phyloP scores from a whole-genome alignment of 2,113 vertebrate species.

The Eonycteris spelaea region DNA sequence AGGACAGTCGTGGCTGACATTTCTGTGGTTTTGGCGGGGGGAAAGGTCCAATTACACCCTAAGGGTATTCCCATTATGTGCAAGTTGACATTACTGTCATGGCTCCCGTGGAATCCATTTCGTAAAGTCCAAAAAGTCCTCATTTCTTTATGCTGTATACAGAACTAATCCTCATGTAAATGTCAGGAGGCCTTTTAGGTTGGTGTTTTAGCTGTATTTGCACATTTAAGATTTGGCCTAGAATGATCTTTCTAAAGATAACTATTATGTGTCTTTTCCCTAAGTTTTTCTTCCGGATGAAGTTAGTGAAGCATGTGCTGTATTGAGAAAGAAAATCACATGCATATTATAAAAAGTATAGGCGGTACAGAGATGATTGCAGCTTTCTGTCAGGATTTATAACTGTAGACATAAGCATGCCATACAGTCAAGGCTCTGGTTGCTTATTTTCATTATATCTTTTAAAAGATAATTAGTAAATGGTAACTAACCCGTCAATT shows the following conservation, averaged over 20 bases:
- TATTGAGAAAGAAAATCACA: constrained; percentile 10
- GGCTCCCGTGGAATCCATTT: no score
- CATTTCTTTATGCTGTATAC: no score
- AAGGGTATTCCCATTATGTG: no score
- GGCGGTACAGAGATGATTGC: background rate
- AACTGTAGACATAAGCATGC: background rate
- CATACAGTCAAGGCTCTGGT: background rate
- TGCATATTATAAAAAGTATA: background rate
- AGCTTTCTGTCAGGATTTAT: constrained; percentile 15
- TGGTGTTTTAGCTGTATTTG: background rate
- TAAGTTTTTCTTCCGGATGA: background rate
- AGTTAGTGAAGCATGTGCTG: background rate
- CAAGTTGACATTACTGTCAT: no score
- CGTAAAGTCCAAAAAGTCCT: no score
- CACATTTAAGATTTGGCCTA: constrained; percentile 37
- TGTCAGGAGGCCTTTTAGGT: background rate
- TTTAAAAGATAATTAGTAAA: constrained; percentile 36
- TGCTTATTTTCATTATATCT: background rate
- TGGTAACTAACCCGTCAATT: background rate
- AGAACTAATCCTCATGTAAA: background rate
- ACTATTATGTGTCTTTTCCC: background rate
- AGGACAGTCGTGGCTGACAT: no score
- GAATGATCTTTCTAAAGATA: background rate
- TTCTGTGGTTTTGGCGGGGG: no score
- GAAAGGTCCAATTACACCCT: no score